A percentile compares a stretch with the other conserved stretches of the same genome.
Evolutionary conservation across 2,888 invertebrate genomes (phyloP).

Genomic region (Polydrusus cervinus): DNA sequence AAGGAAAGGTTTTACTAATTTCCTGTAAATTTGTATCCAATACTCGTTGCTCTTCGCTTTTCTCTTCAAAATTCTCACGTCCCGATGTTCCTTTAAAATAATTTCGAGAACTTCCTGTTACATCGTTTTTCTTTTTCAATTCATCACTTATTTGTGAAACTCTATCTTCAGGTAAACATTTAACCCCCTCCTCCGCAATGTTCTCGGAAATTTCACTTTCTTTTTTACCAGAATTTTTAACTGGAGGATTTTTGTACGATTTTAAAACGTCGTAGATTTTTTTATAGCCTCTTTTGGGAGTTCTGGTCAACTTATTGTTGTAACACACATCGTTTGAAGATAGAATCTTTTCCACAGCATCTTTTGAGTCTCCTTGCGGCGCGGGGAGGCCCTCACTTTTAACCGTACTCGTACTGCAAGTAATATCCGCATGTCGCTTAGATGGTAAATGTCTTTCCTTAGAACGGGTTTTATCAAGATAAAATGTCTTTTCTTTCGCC

Average conservation of each 20-base stretch:
- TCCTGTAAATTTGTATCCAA: background rate
- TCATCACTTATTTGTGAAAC: no score
- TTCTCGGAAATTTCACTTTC: background rate
- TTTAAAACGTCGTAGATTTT: conserved; percentile 29
- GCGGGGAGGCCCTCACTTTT: conserved; percentile 5
- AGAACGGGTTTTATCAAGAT: background rate
- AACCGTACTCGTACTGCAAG: background rate
- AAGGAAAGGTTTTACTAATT: background rate
- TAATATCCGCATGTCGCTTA: background rate
- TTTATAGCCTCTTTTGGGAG: conserved; percentile 35
- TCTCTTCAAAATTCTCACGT: background rate
- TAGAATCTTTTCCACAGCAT: conserved; percentile 50
- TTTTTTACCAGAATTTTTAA: background rate
- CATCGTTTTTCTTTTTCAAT: background rate
- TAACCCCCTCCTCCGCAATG: background rate
- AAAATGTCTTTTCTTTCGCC: conserved; percentile 15
- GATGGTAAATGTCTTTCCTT: background rate
- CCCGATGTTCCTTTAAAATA: background rate
- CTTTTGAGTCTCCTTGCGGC: background rate
- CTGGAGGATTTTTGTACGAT: conserved; percentile 10
- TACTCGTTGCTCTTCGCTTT: background rate
- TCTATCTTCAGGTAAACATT: background rate
- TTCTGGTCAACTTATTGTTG: conserved; percentile 26
- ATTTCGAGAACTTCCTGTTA: background rate
- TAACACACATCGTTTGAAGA: conserved; percentile 51